Evolutionary conservation across 2,797 vertebrate genomes (phyloP), one percentile per base, ranked within the genome.

Genomic region (Emys orbicularis): DNA sequence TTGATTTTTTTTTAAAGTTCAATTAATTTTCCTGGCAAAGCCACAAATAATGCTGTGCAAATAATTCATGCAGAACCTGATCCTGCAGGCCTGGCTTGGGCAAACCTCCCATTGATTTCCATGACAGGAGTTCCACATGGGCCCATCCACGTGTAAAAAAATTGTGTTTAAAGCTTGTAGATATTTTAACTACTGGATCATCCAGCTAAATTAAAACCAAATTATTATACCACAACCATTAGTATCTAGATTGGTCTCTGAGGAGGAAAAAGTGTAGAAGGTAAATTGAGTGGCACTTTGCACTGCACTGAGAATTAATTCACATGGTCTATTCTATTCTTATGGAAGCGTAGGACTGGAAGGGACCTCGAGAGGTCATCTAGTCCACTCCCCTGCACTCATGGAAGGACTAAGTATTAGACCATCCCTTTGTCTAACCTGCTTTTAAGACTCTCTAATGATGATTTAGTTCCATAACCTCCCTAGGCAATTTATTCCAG

Each of bases 1-100:
- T 79, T 91, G 95, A 95, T 96, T 96, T 86, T 25, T 83, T 83
- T 81, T 88, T 93, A 91, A 87, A 89, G 76, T 96, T 96, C 65
- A 90, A 12, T 91, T 92, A 95, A 84, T 95, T 90, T 81, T 83
- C 91, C 90, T 96, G 77, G 54, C 91, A 88, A 88, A 59, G 79
- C 80, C 93, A 92, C 90, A 93, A 91, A 86, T 53, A 82, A 25
- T 11, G 37, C 61, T 18, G 81, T 83, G 74, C 53, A 94, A 90
- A 80, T 1, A 6, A 84, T 80, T 95, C 74, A 88, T 1, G 4
- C 65, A 74, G 72, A 41, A 76, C 41, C 23, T 11, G 12, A 16
- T 90, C 13, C 86, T 76, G 54, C 37, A 72, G 50, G 12, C 89
- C 90, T 94, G 65, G 95, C 59, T 41, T 84, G 57, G 12, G 77